Base-by-base conservation (phyloP, 2,888 invertebrate species). In the Melanostoma mellinum region DNA sequence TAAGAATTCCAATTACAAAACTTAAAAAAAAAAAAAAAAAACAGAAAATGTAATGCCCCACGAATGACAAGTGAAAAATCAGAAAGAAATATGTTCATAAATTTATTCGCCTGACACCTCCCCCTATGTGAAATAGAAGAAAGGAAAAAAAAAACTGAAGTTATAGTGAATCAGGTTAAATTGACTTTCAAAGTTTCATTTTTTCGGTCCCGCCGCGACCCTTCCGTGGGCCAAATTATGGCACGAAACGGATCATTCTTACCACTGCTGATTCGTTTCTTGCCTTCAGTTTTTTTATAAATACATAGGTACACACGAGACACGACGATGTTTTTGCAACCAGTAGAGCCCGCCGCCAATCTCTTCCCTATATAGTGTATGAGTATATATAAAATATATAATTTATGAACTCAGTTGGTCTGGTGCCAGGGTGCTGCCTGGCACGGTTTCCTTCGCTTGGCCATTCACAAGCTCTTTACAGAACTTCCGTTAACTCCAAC, bases 331-430 rank as follows among this genome's bases (percentile, higher is more conserved):
- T 36, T 38, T 42, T 46, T 42, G 10, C 68, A 40, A 33, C 32
- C 55, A 61, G 30, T 48, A 48, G 30, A 42, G 4, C 33, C 33
- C 40, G 8, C 48, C 44, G 6, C 78, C 73, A 63, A 68, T 48
- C 50, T 42, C 30, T 58, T 67, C 20, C 20, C 20, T 20, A 20
- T 20, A 20, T 20, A 20, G 20, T 20, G 4, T 36, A 8, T 6
- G 30, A 20, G 20, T 20, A 60, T 84, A 65, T 79, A 84, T 84
- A 84, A 79, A 79, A 86, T 86, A 86, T 86, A 85, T 86, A 87
- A 87, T 87, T 87, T 87, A 87, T 87, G 87, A 87, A 87, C 87
- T 87, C 79, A 86, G 86, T 87, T 87, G 85, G 76, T 79, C 82
- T 85, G 85, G 82, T 79, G 71, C 76, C 78, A 77, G 46, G 85